Evolutionary conservation across 2,888 invertebrate genomes (phyloP).

Genomic region (Drosophila crucigera): DNA sequence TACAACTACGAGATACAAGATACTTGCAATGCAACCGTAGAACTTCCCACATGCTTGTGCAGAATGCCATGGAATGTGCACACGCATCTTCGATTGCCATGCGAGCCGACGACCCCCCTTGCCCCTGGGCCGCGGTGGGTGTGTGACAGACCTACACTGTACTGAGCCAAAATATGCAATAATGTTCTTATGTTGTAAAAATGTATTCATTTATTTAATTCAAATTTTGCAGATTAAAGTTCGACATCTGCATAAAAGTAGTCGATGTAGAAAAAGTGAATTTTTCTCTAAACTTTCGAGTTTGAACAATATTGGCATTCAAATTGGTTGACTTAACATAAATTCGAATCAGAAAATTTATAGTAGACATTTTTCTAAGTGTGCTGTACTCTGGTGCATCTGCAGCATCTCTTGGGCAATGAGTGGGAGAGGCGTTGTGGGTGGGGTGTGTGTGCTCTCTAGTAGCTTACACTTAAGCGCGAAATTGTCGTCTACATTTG

Average conservation of each 20-base stretch:
- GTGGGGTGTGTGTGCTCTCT: constrained; percentile 14
- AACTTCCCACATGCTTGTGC: constrained; percentile 72
- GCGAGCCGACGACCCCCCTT: constrained; percentile 29
- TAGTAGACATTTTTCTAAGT: not conserved
- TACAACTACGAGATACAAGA: constrained; percentile 75
- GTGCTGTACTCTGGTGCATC: not conserved
- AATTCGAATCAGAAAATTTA: not conserved
- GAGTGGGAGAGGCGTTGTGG: not conserved
- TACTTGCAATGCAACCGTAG: constrained; percentile 72
- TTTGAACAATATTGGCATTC: not conserved
- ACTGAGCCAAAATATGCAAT: not conserved
- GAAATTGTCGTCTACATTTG: constrained; percentile 81
- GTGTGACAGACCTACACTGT: constrained; percentile 9
- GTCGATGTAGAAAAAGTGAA: not conserved
- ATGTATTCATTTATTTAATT: not conserved
- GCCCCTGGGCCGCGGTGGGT: constrained; percentile 42
- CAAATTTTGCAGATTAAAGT: not conserved
- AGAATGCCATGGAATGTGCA: constrained; percentile 78
- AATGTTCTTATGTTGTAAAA: not conserved
- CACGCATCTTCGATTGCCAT: constrained; percentile 76
- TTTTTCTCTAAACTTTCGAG: not conserved
- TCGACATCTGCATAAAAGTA: not conserved
- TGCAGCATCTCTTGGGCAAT: constrained; percentile 1
- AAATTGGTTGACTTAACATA: not conserved
- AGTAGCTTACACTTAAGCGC: constrained; percentile 80